phyloP scores from a whole-genome alignment of 30 jellyfish, hydroid and myxozoan species.

The Hydra vulgaris region DNA sequence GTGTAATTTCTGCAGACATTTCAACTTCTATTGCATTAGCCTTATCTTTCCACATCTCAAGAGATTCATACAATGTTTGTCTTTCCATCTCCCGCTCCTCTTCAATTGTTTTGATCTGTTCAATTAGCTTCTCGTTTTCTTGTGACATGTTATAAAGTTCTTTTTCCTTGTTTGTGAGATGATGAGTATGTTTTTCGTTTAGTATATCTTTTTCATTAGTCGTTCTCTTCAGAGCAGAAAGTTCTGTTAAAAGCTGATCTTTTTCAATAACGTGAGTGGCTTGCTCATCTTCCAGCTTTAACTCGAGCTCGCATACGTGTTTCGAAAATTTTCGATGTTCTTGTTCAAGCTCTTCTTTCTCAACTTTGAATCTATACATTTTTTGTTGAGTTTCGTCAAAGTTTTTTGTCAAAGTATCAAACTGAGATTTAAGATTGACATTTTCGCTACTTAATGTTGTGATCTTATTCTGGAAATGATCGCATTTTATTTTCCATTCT shows the following conservation, averaged over 20 bases:
- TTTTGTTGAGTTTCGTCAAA: not conserved
- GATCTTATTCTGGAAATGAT: not conserved
- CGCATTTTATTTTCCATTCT: not conserved
- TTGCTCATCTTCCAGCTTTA: constrained; percentile 13
- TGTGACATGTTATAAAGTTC: not conserved
- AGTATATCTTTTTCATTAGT: constrained; percentile 13
- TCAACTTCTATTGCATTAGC: constrained; percentile 4
- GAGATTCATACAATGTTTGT: not conserved
- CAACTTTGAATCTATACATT: not conserved
- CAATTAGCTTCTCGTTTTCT: not conserved
- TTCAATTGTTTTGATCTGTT: not conserved
- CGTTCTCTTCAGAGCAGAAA: constrained; percentile 12
- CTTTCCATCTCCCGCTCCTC: constrained; percentile 14
- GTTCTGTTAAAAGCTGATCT: constrained; percentile 13
- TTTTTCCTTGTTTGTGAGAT: not conserved
- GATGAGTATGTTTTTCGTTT: constrained; percentile 7
- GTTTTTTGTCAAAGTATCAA: not conserved
- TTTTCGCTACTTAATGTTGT: not conserved
- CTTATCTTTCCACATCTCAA: not conserved
- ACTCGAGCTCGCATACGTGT: not conserved
- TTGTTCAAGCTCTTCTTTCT: constrained; percentile 10
- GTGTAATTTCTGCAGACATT: constrained; percentile 7
- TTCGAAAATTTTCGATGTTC: constrained; percentile 1
- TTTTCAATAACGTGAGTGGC: constrained; percentile 1
- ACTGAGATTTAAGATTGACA: not conserved